Percentiles rank a stretch among this genome's conserved stretches.
Evolutionary conservation across 2,797 vertebrate species (phyloP).

Genomic region (Peromyscus eremicus): DNA sequence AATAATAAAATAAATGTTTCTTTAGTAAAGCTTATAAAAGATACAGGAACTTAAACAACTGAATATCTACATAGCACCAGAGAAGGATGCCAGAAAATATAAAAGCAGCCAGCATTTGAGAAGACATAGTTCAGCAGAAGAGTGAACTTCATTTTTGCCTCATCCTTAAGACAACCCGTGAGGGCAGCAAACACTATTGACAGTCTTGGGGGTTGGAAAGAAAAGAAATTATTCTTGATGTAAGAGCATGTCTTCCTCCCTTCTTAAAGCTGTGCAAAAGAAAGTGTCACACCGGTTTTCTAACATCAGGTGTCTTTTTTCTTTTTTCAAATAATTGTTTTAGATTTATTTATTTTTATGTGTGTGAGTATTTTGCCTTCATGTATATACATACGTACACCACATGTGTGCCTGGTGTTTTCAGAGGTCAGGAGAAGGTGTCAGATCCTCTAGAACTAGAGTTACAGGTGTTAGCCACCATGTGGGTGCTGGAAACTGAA

Average conservation of each 20-base stretch:
- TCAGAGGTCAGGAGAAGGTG: background rate
- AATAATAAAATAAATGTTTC: background rate
- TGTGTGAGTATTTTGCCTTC: background rate
- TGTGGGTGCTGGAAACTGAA: background rate
- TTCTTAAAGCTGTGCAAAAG: slow-evolving; percentile 42
- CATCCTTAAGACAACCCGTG: background rate
- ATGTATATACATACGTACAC: background rate
- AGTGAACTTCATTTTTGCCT: background rate
- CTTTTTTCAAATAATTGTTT: background rate
- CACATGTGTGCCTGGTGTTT: background rate
- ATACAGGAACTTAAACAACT: slow-evolving; percentile 1
- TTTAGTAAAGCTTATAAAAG: background rate
- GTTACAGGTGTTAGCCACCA: background rate
- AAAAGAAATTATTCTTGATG: background rate
- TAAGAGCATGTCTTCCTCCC: background rate
- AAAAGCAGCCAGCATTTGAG: background rate
- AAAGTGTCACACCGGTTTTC: background rate
- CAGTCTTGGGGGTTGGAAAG: background rate
- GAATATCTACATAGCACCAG: background rate
- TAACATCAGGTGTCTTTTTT: background rate
- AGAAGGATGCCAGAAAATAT: background rate
- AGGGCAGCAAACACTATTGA: background rate
- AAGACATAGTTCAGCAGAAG: background rate
- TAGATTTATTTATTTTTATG: background rate
- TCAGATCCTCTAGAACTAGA: background rate